These are phyloP conservation scores for Homarus gammarus DNA, from an alignment of 2,888 invertebrate species.

Conservation along the genomic window DNA sequence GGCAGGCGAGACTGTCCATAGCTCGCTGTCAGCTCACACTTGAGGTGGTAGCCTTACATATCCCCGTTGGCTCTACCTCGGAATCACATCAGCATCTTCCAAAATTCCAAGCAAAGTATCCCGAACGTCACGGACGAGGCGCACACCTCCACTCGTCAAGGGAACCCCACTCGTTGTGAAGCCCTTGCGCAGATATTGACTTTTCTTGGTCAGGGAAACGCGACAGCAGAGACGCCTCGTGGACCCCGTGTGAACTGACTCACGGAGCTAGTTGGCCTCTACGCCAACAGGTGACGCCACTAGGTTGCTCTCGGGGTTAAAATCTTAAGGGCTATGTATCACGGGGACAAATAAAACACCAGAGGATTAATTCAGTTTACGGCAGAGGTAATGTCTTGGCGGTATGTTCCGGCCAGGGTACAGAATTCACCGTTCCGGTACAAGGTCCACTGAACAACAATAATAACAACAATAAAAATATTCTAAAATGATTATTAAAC, in stretches of 20 bases:
- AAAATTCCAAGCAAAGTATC: slow-evolving; percentile 36
- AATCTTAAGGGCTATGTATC: not conserved
- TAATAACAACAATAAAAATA: no score
- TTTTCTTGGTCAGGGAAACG: slow-evolving; percentile 55
- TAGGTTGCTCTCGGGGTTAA: not conserved
- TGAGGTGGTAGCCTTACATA: slow-evolving; percentile 50
- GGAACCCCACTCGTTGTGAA: slow-evolving; percentile 58
- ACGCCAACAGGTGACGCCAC: slow-evolving; percentile 51
- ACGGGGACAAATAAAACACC: not conserved
- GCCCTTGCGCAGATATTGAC: slow-evolving; percentile 66
- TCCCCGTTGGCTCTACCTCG: slow-evolving; percentile 50
- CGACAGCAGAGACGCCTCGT: slow-evolving; percentile 35
- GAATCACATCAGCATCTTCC: slow-evolving; percentile 36
- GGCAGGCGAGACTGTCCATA: slow-evolving; percentile 50
- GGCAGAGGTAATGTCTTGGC: no score
- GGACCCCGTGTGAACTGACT: slow-evolving; percentile 3
- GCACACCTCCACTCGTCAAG: slow-evolving; percentile 56
- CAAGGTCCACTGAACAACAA: no score
- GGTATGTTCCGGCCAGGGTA: no score
- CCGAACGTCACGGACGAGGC: slow-evolving; percentile 43
- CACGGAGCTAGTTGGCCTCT: not conserved
- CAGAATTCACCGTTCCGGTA: no score
- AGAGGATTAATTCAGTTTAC: not conserved
- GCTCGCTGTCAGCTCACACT: slow-evolving; percentile 23
- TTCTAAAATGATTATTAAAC: no score